Percentiles rank a stretch among this genome's conserved stretches.
Conservation (phyloP, 2,113 vertebrate species). For the Chionomys nivalis region DNA sequence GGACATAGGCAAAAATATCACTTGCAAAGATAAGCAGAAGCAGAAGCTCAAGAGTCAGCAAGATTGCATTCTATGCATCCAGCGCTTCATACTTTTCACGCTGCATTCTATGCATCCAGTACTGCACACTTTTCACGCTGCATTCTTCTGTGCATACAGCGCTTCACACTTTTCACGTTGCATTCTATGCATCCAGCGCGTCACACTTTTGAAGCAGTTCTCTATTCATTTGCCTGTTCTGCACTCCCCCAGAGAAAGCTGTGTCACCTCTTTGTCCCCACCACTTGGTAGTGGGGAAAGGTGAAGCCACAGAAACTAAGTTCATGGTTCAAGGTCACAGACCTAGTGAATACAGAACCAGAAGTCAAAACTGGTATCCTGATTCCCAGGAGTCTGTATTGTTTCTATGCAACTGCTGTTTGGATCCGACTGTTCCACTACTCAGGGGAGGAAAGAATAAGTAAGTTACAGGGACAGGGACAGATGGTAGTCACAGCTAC, state of each 20-base stretch:
- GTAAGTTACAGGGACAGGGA: not conserved
- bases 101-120: too few species aligned
- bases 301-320: constrained; percentile 10
- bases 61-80: constrained; percentile 32
- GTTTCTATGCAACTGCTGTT: not conserved
- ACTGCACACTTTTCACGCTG: too few species aligned
- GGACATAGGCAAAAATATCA: not conserved
- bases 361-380: not conserved
- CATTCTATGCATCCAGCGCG: constrained; percentile 25
- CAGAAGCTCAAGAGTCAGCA: not conserved
- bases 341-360: not conserved
- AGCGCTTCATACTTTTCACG: not conserved
- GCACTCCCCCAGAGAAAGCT: not conserved
- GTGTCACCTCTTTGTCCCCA: not conserved
- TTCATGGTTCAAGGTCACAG: constrained; percentile 6
- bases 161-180: too few species aligned
- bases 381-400: not conserved
- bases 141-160: too few species aligned
- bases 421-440: not conserved
- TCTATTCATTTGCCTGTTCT: too few species aligned
- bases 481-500: not conserved
- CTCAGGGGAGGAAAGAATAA: not conserved
- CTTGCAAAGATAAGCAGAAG: not conserved
- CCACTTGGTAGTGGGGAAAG: constrained; percentile 55
- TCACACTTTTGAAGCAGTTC: too few species aligned